Evolutionary conservation across 2,888 invertebrate species (phyloP).

Genomic region (Meliscaeva auricollis): DNA sequence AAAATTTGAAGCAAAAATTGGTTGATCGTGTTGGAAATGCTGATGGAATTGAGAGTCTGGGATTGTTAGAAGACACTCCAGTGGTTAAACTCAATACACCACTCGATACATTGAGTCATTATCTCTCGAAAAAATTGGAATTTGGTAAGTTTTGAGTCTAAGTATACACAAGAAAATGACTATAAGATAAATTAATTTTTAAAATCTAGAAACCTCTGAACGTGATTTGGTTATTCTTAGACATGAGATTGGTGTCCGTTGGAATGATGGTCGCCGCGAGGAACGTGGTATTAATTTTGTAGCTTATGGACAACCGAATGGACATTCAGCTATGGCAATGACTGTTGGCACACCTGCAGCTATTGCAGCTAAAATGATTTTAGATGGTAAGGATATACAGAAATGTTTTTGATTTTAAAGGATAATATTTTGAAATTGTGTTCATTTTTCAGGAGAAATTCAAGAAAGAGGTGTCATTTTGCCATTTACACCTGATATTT

Average conservation of each 20-base stretch:
- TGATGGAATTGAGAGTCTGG: constrained; percentile 93
- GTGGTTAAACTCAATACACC: constrained; percentile 94
- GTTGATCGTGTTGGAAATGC: constrained; percentile 92
- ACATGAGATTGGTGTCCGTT: constrained; percentile 96
- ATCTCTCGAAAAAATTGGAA: constrained; percentile 91
- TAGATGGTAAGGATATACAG: constrained; percentile 87
- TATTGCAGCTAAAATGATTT: constrained; percentile 98
- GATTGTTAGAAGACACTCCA: constrained; percentile 92
- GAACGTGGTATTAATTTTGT: constrained; percentile 93
- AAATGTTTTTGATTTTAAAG: background rate
- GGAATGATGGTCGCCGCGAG: constrained; percentile 95
- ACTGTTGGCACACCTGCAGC: constrained; percentile 97
- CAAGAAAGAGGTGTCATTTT: constrained; percentile 96
- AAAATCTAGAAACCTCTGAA: constrained; percentile 88
- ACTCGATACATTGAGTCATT: constrained; percentile 96
- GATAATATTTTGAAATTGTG: background rate
- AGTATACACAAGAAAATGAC: background rate
- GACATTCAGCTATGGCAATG: constrained; percentile 98
- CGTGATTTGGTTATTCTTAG: constrained; percentile 97
- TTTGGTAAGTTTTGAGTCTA: constrained; percentile 86
- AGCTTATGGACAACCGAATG: constrained; percentile 91
- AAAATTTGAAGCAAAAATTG: constrained; percentile 94
- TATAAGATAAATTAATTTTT: background rate
- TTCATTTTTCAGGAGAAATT: constrained; percentile 90
- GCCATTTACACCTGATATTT: constrained; percentile 96